Evolutionary conservation across 2,113 vertebrate species (phyloP), one percentile per base, ranked within the genome.

Genomic region (Sterrhoptilus dennistouni): DNA sequence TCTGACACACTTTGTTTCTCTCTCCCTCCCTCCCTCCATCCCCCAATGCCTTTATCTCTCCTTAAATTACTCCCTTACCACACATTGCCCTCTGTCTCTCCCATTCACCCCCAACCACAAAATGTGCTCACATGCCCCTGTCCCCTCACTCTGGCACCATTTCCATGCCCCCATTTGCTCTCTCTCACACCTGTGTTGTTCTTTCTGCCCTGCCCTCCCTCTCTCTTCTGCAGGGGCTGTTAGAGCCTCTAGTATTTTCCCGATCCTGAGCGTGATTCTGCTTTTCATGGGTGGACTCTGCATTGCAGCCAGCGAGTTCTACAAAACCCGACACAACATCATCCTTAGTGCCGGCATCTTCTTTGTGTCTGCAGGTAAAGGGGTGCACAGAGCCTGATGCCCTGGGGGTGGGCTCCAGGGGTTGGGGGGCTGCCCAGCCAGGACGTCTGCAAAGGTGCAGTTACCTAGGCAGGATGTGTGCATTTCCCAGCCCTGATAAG

Each of bases 241-340:
- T 92, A 98, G 99, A 97, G 99, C 99, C 97, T 99, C 99, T 90
- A 99, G 99, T 98, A 99, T 99, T 97, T 99, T 99, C 97, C 99
- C 99, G n/a, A 99, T 99, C 98, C 99, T 99, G 97, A 99, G 99
- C 11, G 99, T 99, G 98, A 99, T 99, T 97, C 98, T 99, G 97
- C 99, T 99, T 93, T 99, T 99, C 98, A 99, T 99, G 99, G 99
- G 99, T 82, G 99, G 99, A 63, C 99, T 99, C 97, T 99, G 99
- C 98, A 99, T 99, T 91, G 99, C 99, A 89, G 99, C 99, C 98
- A 99, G 99, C 71, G 99, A 99, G 98, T 99, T 99, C 98, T 99
- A 99, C 98, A 99, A 99, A 98, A 99, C 99, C 65, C 99, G 99
- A 96, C 99, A 99, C 98, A 99, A 99, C 99, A 99, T 99, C 98